These are phyloP conservation scores for Tenualosa thibaudeaui DNA, from an alignment of 2,797 vertebrate species.

Conservation along the genomic window DNA sequence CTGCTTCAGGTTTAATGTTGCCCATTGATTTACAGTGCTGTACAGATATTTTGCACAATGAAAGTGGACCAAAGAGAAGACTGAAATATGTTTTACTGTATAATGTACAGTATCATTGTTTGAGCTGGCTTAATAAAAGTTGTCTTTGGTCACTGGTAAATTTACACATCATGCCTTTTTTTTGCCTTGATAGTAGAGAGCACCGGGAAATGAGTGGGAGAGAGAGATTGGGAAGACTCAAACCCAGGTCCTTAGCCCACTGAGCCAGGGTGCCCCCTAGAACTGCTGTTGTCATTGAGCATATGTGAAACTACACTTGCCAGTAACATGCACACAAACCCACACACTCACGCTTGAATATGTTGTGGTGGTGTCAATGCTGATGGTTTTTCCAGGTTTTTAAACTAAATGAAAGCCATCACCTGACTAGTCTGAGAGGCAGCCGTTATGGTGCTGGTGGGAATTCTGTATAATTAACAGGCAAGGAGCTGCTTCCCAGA, in stretches of 20 bases:
- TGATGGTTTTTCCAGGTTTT: neutral
- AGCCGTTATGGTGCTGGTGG: neutral
- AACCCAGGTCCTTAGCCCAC: too few species aligned
- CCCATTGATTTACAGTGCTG: neutral
- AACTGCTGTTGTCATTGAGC: neutral
- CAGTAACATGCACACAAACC: neutral
- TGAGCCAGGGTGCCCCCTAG: too few species aligned
- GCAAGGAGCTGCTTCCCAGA: neutral
- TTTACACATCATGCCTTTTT: neutral
- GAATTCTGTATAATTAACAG: neutral
- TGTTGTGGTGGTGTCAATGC: neutral
- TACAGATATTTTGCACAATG: neutral
- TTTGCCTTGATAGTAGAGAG: too few species aligned
- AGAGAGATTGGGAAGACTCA: too few species aligned
- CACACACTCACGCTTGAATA: neutral
- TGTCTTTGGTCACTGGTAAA: neutral
- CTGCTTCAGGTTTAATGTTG: neutral
- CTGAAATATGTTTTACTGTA: neutral
- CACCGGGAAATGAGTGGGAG: too few species aligned
- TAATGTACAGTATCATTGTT: neutral
- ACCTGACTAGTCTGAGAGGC: neutral
- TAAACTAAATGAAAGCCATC: neutral
- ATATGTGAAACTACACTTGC: neutral
- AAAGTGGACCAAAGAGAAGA: neutral
- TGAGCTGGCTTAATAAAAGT: neutral